Conservation (phyloP, 2,113 vertebrate species). For the Progne subis region DNA sequence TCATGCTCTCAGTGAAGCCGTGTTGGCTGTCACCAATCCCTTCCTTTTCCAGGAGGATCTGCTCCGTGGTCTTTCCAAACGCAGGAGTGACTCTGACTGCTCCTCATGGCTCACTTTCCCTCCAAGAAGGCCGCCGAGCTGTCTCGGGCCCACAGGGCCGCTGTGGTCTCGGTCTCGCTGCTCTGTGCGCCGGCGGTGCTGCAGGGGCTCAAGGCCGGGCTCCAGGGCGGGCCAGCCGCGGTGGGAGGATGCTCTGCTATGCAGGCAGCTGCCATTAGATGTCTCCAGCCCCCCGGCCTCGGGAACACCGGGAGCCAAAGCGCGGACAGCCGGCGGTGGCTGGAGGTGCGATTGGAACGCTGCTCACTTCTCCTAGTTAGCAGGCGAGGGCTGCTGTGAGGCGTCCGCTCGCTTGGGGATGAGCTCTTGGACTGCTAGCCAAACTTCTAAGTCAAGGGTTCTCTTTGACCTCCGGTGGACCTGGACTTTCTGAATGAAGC, state of each 20-base stretch:
- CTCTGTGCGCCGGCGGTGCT: not conserved
- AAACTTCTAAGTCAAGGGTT: not conserved
- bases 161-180: not conserved
- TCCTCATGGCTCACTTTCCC: not conserved
- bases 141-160: fast-evolving
- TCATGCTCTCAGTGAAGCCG: not conserved
- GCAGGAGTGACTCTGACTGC: not conserved
- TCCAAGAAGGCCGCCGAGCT: not conserved
- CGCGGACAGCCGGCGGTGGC: not conserved
- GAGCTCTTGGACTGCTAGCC: not conserved
- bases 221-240: not conserved
- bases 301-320: not conserved
- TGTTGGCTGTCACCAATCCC: not conserved
- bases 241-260: constrained; percentile 47
- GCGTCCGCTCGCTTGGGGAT: not conserved
- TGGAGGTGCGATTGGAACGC: constrained; percentile 16
- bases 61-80: not conserved
- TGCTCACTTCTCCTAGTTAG: constrained; percentile 28
- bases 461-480: not conserved
- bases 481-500: not conserved
- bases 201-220: constrained; percentile 18
- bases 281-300: constrained; percentile 74
- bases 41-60: not conserved
- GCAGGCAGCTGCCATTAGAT: constrained; percentile 75
- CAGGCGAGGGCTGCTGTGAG: not conserved